Percentiles rank a stretch among this genome's conserved stretches.
Evolutionary conservation across 2,113 vertebrate genomes (phyloP).

Genomic region (Xiphophorus maculatus): DNA sequence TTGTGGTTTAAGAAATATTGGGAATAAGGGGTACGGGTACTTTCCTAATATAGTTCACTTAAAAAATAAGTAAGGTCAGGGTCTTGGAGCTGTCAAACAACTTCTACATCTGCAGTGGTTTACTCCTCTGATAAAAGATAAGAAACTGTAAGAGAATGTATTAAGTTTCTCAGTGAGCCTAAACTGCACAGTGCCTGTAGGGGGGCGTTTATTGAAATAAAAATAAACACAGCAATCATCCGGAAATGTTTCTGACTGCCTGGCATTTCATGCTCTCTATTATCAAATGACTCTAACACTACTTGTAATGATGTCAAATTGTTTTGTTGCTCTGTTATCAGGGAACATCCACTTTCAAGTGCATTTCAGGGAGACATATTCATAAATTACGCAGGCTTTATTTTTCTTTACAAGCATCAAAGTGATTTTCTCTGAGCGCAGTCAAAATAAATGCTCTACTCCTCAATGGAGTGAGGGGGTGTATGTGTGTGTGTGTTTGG

Average conservation of each 20-base stretch:
- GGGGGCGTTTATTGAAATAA: conserved; percentile 8
- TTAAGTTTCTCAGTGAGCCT: conserved; percentile 33
- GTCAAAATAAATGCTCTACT: conserved; percentile 55
- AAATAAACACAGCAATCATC: conserved; percentile 51
- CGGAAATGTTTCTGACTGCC: conserved; percentile 43
- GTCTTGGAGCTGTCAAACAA: not conserved
- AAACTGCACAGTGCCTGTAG: conserved; percentile 12
- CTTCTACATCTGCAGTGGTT: not conserved
- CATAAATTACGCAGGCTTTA: conserved; percentile 49
- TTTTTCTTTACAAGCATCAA: conserved; percentile 65
- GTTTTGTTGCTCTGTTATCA: conserved; percentile 56
- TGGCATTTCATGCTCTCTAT: conserved; percentile 3
- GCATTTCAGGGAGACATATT: conserved; percentile 51
- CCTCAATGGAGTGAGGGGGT: not conserved
- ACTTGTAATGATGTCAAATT: conserved; percentile 62
- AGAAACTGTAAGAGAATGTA: conserved; percentile 11
- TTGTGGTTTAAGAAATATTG: not conserved
- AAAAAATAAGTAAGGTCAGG: not conserved
- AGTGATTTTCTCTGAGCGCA: conserved; percentile 58
- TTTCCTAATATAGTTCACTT: not conserved
- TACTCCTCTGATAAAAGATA: not conserved
- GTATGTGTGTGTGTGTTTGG: not conserved
- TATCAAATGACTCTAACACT: conserved; percentile 49
- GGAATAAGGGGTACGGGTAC: not conserved
- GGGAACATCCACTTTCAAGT: conserved; percentile 49